Evolutionary conservation across 2,888 invertebrate species (phyloP).

Genomic region (Eristalinus sepulchralis): DNA sequence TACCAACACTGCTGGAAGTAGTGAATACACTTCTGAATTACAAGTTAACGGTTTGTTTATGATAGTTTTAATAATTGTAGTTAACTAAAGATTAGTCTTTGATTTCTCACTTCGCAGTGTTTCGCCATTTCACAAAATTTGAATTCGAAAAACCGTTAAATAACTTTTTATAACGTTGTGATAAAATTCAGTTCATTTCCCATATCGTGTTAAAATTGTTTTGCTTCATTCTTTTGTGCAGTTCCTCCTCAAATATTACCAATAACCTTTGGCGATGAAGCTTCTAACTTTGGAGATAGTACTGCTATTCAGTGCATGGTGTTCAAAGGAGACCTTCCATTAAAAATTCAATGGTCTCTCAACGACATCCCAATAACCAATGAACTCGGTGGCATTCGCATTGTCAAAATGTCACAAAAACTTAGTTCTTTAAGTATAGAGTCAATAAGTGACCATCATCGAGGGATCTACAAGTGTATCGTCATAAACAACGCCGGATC

Average conservation of each 20-base stretch:
- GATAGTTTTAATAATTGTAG: neutral
- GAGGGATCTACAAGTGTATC: slow-evolving; percentile 88
- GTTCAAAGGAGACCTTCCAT: slow-evolving; percentile 89
- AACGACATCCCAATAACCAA: slow-evolving; percentile 84
- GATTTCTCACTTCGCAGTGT: slow-evolving; percentile 13
- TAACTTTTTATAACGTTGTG: neutral
- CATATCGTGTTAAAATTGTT: neutral
- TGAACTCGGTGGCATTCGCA: slow-evolving; percentile 83
- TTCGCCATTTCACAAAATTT: slow-evolving; percentile 54
- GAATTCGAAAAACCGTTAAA: neutral
- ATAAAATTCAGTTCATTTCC: neutral
- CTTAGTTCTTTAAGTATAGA: slow-evolving; percentile 88
- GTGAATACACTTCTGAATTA: slow-evolving; percentile 81
- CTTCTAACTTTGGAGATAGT: slow-evolving; percentile 89
- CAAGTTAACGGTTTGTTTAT: slow-evolving; percentile 82
- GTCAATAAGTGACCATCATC: slow-evolving; percentile 87
- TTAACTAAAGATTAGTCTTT: neutral
- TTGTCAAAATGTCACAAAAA: slow-evolving; percentile 84
- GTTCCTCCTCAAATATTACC: slow-evolving; percentile 90
- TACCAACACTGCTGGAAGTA: slow-evolving; percentile 82
- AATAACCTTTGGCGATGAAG: slow-evolving; percentile 89
- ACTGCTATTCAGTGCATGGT: slow-evolving; percentile 89
- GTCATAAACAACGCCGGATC: slow-evolving; percentile 87
- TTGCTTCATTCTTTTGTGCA: slow-evolving; percentile 75
- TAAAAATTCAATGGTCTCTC: slow-evolving; percentile 89